Evolutionary conservation across 64 coral and sea anemone genomes (phyloP), one percentile per base, ranked within the genome.

Genomic region (Stichodactyla mertensii): DNA sequence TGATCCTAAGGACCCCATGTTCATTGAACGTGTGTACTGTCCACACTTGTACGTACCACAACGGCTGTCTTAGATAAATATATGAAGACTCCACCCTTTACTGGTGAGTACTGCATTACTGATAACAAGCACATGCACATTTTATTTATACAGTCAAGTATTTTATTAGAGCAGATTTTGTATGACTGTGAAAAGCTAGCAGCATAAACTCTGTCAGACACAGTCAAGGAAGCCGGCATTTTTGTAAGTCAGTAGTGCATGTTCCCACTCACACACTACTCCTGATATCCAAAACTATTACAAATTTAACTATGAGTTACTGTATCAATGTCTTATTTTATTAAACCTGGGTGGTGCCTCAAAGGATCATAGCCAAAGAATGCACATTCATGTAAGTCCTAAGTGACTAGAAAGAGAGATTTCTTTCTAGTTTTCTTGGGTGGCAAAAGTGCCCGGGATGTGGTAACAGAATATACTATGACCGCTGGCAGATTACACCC

Each of bases 51-150:
- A n/a, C n/a, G 2, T 98, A 86, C 56, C 96, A 98, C 16, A 90
- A 90, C 79, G 88, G 93, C 20, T 98, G 96, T 64, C 88, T n/a
- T 98, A n/a, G 96, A 98, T 78, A 90, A 85, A 52, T 98, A 98
- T 55, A 98, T 98, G 96, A 98, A 98, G 86, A 98, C 92, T 19
- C 96, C 96, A 5, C 96, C 96, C 82, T 98, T 98, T 83, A 89
- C 88, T 95, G 96, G 96, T 98, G 88, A 54, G 20, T 20, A 71
- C 18, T 64, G 61, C 61, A 64, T 16, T 64, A 6, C 16, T 4
- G n/a, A 64, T 64, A 45, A 45, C 36, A 45, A 45, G 36, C 36
- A 45, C 36, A 45, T 4, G n/a, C n/a, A n/a, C n/a, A n/a, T n/a
- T n/a, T n/a, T 45, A 31, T 31, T 31, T 31, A 31, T 31, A 31